Evolutionary conservation across 2,797 vertebrate genomes (phyloP), one percentile per base, ranked within the genome.

Genomic region (Xenopus petersii): DNA sequence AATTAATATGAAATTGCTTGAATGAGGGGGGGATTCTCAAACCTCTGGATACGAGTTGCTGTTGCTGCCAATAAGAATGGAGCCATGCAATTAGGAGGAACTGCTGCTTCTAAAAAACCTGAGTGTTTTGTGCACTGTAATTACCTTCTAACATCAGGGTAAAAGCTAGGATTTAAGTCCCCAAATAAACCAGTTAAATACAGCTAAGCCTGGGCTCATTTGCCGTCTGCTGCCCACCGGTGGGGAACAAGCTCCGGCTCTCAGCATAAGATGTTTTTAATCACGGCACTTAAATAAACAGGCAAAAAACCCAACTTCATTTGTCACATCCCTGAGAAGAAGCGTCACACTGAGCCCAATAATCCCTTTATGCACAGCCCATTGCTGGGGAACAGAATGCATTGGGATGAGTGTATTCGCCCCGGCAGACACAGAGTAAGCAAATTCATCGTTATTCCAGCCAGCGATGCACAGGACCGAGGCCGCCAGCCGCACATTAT

Each of bases 311-410:
- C 17, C 56, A 60, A 48, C 24, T 8, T 24, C 15, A 61, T 74
- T 74, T 67, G 64, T 55, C 33, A 70, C 55, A 75, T 70, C 60
- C 62, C 17, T 26, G 7, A 48, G 67, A 75, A 75, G 48, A 56
- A 64, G 60, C 42, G 9, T 58, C 65, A 60, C 30, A 42, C 73
- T 75, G 73, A 21, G 73, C 73, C 73, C 68, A 75, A 64, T 64
- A 48, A 48, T 11, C 9, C 42, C 24, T 61, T 60, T 62, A 51
- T 69, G 65, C 59, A 46, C 55, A 4, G 56, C 47, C 48, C 49
- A 51, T 4, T 12, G 11, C 49, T 10, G 49, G 49, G 11, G 12
- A 13, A 51, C 11, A 42, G 36, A 42, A 42, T 9, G 5, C 6
- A 7, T 9, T 42, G 36, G 36, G 36, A 42, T 1, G 36, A 42